Percentiles rank a stretch among this genome's conserved stretches.
Evolutionary conservation across 2,113 vertebrate species (phyloP).

Genomic region (Herpetotheres cachinnans): DNA sequence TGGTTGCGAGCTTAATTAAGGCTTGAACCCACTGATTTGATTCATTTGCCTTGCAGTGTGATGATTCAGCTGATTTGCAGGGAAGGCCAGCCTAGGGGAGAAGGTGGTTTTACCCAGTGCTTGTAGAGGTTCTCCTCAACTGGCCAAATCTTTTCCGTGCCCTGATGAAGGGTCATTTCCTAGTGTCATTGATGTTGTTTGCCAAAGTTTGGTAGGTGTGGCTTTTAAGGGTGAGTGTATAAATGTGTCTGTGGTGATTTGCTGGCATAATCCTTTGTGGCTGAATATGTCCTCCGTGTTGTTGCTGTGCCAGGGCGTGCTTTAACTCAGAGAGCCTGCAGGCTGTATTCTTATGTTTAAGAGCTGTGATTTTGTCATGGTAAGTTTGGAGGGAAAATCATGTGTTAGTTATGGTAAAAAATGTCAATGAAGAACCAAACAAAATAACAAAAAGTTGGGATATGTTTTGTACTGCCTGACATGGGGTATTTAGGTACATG

Average conservation of each 20-base stretch:
- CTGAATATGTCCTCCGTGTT: neutral
- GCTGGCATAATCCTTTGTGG: conserved; percentile 35
- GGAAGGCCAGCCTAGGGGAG: neutral
- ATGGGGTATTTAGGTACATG: neutral
- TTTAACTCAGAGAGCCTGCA: conserved; percentile 22
- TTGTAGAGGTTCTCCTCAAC: neutral
- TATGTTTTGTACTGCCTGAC: neutral
- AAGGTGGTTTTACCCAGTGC: neutral
- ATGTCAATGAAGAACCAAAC: conserved; percentile 20
- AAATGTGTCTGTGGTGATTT: conserved; percentile 18
- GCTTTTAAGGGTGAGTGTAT: neutral
- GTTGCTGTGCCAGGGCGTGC: conserved; percentile 18
- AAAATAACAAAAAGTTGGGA: neutral
- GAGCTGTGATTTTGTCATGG: conserved; percentile 66
- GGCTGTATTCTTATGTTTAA: conserved; percentile 47
- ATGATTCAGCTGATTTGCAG: neutral
- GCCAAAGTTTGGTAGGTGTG: neutral
- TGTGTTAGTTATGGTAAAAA: conserved; percentile 62
- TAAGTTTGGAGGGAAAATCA: conserved; percentile 53
- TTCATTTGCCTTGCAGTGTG: neutral
- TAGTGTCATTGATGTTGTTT: neutral
- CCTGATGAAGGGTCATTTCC: neutral
- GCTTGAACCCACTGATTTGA: neutral
- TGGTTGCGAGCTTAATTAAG: neutral
- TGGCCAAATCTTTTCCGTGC: neutral